Conservation (phyloP, 2,113 vertebrate species). For the Conger conger region DNA sequence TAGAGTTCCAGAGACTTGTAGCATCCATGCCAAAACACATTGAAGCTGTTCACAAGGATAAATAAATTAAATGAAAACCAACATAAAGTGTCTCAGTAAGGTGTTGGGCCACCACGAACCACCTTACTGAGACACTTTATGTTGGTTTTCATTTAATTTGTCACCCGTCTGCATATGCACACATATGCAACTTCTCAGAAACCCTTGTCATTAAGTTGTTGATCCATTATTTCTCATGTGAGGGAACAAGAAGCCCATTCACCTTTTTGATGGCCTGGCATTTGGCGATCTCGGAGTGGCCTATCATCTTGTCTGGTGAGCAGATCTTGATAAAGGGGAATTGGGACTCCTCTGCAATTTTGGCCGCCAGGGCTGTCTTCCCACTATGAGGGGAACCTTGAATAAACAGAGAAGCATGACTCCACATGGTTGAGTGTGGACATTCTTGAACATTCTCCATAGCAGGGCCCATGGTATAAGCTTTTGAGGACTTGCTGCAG, state of each 20-base stretch:
- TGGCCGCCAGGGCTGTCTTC: slow-evolving; percentile 90
- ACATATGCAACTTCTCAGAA: not conserved
- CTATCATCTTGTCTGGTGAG: slow-evolving; percentile 98
- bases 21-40: too few relatives aligned
- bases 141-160: not conserved
- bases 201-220: not conserved
- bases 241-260: slow-evolving; percentile 15
- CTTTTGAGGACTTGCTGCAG: not conserved
- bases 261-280: slow-evolving; percentile 99
- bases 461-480: not conserved
- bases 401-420: not conserved
- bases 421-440: not conserved
- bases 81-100: too few relatives aligned
- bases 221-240: not conserved
- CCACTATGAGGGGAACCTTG: slow-evolving; percentile 92
- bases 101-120: too few relatives aligned
- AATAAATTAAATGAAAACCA: too few relatives aligned
- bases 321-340: slow-evolving; percentile 99
- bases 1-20: too few relatives aligned
- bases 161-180: not conserved
- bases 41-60: too few relatives aligned
- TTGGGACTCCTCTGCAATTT: slow-evolving; percentile 91
- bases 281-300: slow-evolving; percentile 93
- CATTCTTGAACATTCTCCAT: not conserved
- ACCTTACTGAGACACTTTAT: too few relatives aligned